Conservation (phyloP, 2,113 vertebrate species). For the Hylia prasina region DNA sequence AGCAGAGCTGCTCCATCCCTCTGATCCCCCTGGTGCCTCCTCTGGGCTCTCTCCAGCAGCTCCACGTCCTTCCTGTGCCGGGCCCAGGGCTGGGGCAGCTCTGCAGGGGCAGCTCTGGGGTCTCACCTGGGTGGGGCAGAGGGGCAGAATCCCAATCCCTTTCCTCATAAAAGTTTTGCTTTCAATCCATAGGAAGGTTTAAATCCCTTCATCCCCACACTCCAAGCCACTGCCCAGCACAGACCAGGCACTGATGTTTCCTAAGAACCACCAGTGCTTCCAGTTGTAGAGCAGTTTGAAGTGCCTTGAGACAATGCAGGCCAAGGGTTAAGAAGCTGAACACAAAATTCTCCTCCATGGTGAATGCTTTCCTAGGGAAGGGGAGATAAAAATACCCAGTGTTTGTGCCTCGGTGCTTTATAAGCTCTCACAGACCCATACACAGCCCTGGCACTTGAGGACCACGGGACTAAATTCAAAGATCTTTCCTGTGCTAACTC, state of each 20-base stretch:
- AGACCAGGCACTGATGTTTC: not conserved
- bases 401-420: not conserved
- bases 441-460: not conserved
- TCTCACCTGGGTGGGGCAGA: not conserved
- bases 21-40: not conserved
- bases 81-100: not conserved
- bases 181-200: not conserved
- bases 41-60: not conserved
- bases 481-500: conserved; percentile 44
- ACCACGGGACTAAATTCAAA: not conserved
- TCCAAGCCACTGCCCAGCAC: fast-evolving
- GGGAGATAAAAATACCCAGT: not conserved
- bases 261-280: not conserved
- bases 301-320: not conserved
- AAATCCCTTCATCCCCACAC: not conserved
- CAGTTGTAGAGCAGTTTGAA: not conserved
- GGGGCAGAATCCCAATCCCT: not conserved
- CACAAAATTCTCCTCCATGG: not conserved
- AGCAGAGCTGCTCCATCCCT: not conserved
- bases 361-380: not conserved
- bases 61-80: not conserved
- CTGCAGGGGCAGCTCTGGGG: not conserved
- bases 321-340: not conserved
- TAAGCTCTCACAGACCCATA: not conserved
- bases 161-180: too few relatives aligned